phyloP scores from a whole-genome alignment of 2,888 invertebrate genomes.

The Tanypteryx hageni region DNA sequence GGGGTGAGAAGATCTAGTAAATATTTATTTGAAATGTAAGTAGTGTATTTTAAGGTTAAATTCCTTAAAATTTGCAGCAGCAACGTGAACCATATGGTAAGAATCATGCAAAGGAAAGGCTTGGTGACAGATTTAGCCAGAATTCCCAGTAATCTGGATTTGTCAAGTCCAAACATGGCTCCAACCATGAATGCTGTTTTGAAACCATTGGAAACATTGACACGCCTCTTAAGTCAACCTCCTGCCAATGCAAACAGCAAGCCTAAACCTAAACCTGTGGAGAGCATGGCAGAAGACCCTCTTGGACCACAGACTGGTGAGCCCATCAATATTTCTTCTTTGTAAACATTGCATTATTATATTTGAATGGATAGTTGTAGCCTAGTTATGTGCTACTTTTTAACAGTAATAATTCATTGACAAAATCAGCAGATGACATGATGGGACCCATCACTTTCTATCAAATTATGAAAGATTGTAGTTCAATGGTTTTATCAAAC shows the following conservation, averaged over 20 bases:
- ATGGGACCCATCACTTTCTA: too few species aligned
- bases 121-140: constrained; percentile 88
- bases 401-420: too few species aligned
- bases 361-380: too few species aligned
- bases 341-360: too few species aligned
- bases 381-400: too few species aligned
- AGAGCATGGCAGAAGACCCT: constrained; percentile 47
- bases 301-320: constrained; percentile 47
- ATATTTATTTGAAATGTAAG: too few species aligned
- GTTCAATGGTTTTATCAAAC: too few species aligned
- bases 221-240: constrained; percentile 85
- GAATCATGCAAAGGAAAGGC: constrained; percentile 84
- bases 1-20: too few species aligned
- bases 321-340: not conserved
- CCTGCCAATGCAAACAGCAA: constrained; percentile 67
- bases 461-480: too few species aligned
- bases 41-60: constrained; percentile 31
- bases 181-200: constrained; percentile 86
- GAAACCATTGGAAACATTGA: constrained; percentile 88
- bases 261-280: constrained; percentile 31
- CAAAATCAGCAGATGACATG: too few species aligned
- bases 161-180: constrained; percentile 87
- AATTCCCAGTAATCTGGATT: constrained; percentile 86
- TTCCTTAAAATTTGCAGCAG: constrained; percentile 62
- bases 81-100: constrained; percentile 84